Base-by-base conservation (phyloP, 2,113 vertebrate species). In the Ammodytes marinus region DNA sequence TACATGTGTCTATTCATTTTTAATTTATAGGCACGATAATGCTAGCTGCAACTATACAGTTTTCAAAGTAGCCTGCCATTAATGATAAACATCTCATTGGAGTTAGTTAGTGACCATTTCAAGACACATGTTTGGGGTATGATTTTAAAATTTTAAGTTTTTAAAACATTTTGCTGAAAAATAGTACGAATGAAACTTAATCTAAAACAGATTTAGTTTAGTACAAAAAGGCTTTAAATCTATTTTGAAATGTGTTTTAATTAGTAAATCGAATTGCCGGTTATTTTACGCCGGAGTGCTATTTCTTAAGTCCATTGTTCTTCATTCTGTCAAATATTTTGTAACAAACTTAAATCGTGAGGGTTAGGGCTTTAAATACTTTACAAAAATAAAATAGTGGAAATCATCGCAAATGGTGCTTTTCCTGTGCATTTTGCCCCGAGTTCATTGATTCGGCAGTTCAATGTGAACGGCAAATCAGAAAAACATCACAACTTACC, bases 401-500 rank as follows among this genome's bases (percentile, higher is more conserved):
- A 43, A 74, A 12, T 65, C 12, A 45, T 15, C 15, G 17, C n/a
- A n/a, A 1, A 52, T 13, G 10, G 8, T 52, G 43, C 8, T 43
- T 11, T 17, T 46, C 15, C 1, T 49, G 17, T 45, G 27, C 54
- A 58, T 67, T n/a, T 37, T 49, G 39, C 55, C 37, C 7, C 17
- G 68, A 69, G 13, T 67, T 78, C 46, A 60, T 47, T 43, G 67
- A 64, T 58, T 63, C 27, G 13, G 0, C 83, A n/a, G n/a, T n/a
- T n/a, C n/a, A 58, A 74, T 37, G 4, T 66, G 50, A 67, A 64
- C 17, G 27, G 4, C 49, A 45, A 15, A 75, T 53, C 40, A 59
- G 11, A 59, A 80, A 84, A 77, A 12, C 55, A 77, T n/a, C 47
- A 17, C 27, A 89, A 89, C 88, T 93, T 91, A 94, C 93, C 92